phyloP scores from a whole-genome alignment of 92 coral and sea anemone genomes.

The Montipora capitata region DNA sequence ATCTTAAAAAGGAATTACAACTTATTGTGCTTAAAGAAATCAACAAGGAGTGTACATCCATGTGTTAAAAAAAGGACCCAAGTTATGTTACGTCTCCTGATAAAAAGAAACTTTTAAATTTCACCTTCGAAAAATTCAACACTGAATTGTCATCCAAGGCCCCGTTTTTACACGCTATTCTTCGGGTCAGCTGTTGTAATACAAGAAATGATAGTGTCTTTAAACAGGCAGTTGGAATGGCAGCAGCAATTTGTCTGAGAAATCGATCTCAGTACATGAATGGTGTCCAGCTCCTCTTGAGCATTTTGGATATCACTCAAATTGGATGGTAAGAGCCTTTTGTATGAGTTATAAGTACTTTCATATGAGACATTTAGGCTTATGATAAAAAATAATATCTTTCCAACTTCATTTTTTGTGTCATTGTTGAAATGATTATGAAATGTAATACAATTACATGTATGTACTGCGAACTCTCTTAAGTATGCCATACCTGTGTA shows the following conservation, averaged over 20 bases:
- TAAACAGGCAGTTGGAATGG: slow-evolving; percentile 49
- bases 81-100: slow-evolving; percentile 43
- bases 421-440: too few relatives aligned
- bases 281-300: slow-evolving; percentile 58
- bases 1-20: not conserved
- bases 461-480: too few relatives aligned
- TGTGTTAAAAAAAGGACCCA: slow-evolving; percentile 45
- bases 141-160: slow-evolving; percentile 5
- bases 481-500: too few relatives aligned
- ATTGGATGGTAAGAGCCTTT: too few relatives aligned
- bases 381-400: too few relatives aligned
- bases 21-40: slow-evolving; percentile 39
- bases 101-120: slow-evolving; percentile 14
- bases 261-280: slow-evolving; percentile 54
- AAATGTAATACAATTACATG: too few relatives aligned
- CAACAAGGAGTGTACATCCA: slow-evolving; percentile 18
- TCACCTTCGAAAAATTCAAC: slow-evolving; percentile 8
- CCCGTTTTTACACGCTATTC: slow-evolving; percentile 1
- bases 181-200: slow-evolving; percentile 25
- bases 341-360: too few relatives aligned
- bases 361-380: too few relatives aligned
- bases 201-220: slow-evolving; percentile 32
- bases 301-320: slow-evolving; percentile 67
- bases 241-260: slow-evolving; percentile 74
- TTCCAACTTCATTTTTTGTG: too few relatives aligned